Evolutionary conservation across 2,113 vertebrate species (phyloP).

Genomic region (Dicaeum eximium): DNA sequence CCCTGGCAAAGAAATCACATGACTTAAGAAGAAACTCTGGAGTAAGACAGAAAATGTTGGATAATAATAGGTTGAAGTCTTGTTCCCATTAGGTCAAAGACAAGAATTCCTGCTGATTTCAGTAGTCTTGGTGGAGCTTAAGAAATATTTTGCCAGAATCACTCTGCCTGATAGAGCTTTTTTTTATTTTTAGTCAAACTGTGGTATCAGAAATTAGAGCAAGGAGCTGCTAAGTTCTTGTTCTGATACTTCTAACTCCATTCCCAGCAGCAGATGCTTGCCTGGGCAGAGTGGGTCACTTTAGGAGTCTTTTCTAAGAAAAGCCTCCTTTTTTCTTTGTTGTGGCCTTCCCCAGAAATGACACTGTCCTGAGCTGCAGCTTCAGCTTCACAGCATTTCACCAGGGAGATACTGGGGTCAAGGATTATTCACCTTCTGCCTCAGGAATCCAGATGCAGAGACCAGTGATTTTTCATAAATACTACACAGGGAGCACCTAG

Average conservation of each 20-base stretch:
- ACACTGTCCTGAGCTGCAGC: not conserved
- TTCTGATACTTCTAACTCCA: not conserved
- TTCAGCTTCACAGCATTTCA: not conserved
- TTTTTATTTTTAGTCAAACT: not conserved
- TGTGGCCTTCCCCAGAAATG: not conserved
- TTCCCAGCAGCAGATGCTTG: not conserved
- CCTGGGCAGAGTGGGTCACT: not conserved
- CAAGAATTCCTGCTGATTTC: slow-evolving; percentile 19
- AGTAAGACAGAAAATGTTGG: not conserved
- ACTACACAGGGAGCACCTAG: not conserved
- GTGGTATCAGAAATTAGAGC: not conserved
- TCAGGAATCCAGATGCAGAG: not conserved
- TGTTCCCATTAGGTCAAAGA: not conserved
- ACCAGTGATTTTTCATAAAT: not conserved
- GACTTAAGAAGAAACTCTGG: not conserved
- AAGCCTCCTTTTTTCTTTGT: not conserved
- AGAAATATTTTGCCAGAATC: not conserved
- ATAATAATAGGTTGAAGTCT: not conserved
- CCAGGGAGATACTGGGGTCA: not conserved
- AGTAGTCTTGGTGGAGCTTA: not conserved
- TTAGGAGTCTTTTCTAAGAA: not conserved
- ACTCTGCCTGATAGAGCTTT: not conserved
- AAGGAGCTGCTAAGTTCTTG: not conserved
- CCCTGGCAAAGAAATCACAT: not conserved
- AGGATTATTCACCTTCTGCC: not conserved